A percentile compares a stretch with the other conserved stretches of the same genome.
These are phyloP conservation scores for Adrianichthys oophorus DNA, from an alignment of 2,797 vertebrate species.

Conservation along the genomic window DNA sequence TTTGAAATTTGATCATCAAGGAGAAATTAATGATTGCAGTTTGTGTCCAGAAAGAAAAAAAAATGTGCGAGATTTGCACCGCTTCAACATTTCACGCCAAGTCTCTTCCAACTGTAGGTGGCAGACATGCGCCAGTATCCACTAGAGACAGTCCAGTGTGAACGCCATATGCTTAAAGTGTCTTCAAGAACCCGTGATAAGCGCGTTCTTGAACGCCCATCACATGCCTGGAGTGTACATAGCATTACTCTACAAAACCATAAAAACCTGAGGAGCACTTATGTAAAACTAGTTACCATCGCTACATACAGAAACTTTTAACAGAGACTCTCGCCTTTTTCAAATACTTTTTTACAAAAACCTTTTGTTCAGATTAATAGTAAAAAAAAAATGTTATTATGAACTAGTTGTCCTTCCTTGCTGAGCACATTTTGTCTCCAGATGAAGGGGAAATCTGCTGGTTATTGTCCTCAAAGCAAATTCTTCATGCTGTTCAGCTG, in stretches of 20 bases:
- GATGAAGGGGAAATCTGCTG: constrained; percentile 43
- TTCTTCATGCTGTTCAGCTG: constrained; percentile 50
- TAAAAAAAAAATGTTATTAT: constrained; percentile 28
- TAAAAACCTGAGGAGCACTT: constrained; percentile 41
- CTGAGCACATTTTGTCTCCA: constrained; percentile 47
- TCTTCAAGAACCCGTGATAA: no score
- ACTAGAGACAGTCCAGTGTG: no score
- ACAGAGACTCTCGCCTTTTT: constrained; percentile 15
- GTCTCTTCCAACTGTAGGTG: no score
- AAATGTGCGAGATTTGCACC: no score
- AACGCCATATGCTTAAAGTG: no score
- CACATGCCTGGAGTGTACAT: no score
- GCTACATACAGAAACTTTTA: constrained; percentile 55
- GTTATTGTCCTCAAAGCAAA: constrained; percentile 40
- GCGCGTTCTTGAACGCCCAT: no score
- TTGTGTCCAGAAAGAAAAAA: no score
- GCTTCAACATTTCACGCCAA: no score
- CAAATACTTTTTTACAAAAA: constrained; percentile 30
- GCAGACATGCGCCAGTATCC: no score
- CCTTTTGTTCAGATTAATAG: neutral
- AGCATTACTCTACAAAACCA: constrained; percentile 6
- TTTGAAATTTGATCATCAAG: no score
- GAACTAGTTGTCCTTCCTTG: constrained; percentile 27
- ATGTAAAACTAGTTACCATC: constrained; percentile 33
- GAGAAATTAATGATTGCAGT: no score